These are phyloP conservation scores for Chymomyza amoena DNA, from an alignment of 2,888 invertebrate species.

Conservation along the genomic window DNA sequence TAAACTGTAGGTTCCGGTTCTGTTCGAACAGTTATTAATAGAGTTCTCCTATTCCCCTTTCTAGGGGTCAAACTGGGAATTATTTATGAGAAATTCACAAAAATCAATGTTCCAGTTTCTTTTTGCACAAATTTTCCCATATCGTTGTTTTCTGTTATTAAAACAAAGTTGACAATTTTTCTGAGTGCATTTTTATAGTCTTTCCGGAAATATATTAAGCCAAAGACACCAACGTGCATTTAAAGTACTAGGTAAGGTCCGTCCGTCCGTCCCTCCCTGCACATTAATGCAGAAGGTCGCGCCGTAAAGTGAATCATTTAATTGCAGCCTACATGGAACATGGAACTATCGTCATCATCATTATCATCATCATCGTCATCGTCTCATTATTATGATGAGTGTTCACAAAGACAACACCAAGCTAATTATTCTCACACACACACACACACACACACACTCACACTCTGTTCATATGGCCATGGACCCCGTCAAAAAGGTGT, in stretches of 20 bases:
- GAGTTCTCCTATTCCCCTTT: no score
- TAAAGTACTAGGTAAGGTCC: not conserved
- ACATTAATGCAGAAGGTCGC: not conserved
- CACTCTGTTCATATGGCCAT: not conserved
- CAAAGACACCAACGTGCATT: not conserved
- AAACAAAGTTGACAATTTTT: no score
- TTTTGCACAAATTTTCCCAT: no score
- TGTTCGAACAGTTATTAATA: no score
- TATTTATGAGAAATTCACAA: no score
- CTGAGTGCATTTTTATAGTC: no score
- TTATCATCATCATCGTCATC: not conserved
- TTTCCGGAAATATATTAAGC: not conserved
- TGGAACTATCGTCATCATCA: not conserved
- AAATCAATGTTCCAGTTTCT: no score
- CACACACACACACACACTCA: no score
- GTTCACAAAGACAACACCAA: not conserved
- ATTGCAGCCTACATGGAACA: slow-evolving; percentile 54
- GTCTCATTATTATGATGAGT: not conserved
- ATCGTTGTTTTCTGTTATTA: no score
- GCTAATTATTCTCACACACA: not conserved
- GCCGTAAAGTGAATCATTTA: slow-evolving; percentile 54
- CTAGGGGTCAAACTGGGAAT: no score
- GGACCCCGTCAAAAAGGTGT: not conserved
- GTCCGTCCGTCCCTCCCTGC: not conserved
- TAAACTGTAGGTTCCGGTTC: no score